A percentile compares a stretch with the other conserved stretches of the same genome.
Evolutionary conservation across 2,797 vertebrate genomes (phyloP).

Genomic region (Scolopax bukidnonensis): DNA sequence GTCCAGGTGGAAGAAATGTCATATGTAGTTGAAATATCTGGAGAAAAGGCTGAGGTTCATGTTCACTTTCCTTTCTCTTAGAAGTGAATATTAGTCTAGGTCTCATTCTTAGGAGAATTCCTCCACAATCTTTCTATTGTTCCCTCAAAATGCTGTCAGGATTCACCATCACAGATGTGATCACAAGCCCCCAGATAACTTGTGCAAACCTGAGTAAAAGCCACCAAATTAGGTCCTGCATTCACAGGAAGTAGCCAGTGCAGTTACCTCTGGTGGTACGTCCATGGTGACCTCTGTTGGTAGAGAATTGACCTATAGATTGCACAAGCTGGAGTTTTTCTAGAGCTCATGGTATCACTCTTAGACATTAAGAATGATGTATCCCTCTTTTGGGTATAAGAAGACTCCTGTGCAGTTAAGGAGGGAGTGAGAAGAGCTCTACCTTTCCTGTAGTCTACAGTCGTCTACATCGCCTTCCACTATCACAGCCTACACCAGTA

Average conservation of each 20-base stretch:
- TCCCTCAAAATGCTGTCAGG: background rate
- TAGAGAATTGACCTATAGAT: background rate
- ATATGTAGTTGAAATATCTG: background rate
- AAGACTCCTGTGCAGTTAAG: background rate
- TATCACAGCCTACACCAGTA: background rate
- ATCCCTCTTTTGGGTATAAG: background rate
- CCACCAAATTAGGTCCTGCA: background rate
- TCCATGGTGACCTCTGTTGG: background rate
- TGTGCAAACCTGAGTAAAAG: background rate
- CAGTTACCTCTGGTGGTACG: background rate
- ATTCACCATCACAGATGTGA: background rate
- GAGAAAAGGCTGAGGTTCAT: background rate
- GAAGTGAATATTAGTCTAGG: background rate
- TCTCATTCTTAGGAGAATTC: background rate
- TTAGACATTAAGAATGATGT: background rate
- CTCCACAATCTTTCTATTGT: background rate
- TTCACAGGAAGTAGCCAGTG: background rate
- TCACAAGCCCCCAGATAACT: background rate
- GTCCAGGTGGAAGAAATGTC: background rate
- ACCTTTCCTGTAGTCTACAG: background rate
- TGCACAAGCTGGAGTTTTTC: background rate
- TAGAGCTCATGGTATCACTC: background rate
- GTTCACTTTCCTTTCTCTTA: background rate
- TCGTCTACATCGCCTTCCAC: background rate
- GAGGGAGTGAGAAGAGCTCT: background rate